Conservation (phyloP, 92 coral and sea anemone species). For the Epizoanthus fatuus region DNA sequence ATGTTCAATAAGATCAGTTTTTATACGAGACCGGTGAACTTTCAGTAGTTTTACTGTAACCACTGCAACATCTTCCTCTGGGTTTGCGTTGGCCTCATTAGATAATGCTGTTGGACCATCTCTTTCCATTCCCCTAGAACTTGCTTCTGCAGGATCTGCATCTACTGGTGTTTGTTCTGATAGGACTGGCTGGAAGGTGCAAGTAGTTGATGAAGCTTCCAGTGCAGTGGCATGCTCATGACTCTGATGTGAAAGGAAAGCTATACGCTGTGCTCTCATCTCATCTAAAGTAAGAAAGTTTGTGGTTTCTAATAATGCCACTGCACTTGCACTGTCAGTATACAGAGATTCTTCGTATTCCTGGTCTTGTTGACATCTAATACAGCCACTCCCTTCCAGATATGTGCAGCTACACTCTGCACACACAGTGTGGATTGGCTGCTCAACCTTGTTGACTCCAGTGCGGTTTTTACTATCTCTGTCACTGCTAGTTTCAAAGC, state of each 20-base stretch:
- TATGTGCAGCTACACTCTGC: conserved; percentile 8
- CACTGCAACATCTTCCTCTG: background rate
- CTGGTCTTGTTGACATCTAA: conserved; percentile 26
- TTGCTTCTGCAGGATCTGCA: background rate
- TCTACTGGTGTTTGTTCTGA: background rate
- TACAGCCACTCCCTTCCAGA: background rate
- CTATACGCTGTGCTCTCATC: conserved; percentile 20
- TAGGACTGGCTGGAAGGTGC: background rate
- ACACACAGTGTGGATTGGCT: too few species aligned
- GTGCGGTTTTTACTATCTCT: too few species aligned
- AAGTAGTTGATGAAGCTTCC: background rate
- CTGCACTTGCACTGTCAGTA: background rate
- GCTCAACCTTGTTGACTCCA: background rate
- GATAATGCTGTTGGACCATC: background rate
- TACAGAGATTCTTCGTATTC: background rate
- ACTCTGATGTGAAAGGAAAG: conserved; percentile 8
- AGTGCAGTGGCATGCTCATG: background rate
- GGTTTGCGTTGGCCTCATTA: background rate
- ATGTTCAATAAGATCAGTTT: conserved; percentile 10
- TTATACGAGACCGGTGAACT: conserved; percentile 30
- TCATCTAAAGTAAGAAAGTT: background rate
- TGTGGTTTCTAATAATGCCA: background rate
- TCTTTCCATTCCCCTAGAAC: background rate
- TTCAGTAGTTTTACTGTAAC: conserved; percentile 6
- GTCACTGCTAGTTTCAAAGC: too few species aligned